Base-by-base conservation (phyloP, 1,140 invertebrate species). In the Mesaphorura yosii region DNA sequence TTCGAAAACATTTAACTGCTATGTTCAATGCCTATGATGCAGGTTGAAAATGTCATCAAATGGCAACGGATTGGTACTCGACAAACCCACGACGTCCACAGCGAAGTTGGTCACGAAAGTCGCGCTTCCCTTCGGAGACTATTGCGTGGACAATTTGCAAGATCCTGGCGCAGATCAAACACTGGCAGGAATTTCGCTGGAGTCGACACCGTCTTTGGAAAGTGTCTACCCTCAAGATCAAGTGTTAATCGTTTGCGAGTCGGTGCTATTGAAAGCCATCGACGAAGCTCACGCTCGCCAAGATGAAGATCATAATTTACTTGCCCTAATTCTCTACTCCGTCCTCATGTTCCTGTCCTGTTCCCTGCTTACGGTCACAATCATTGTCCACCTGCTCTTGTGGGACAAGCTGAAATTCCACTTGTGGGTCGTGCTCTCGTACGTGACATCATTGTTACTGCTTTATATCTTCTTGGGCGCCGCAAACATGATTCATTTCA, bases 391-490 rank as follows among this genome's bases (percentile, higher is more conserved):
- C 38, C 17, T 40, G 6, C 27, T 59, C 1, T 26, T 59, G 12
- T 45, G 57, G 53, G 45, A 59, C 1, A 55, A 53, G 15, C 52
- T 55, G 45, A 59, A 51, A 25, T 48, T 50, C 3, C 48, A 50
- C 25, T 46, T 46, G 23, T 53, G 27, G 25, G 28, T 48, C 19
- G 46, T 48, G 4, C 19, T 26, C 6, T 53, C 38, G 12, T 34
- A 48, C 17, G 42, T 47, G 2, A 17, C 31, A 4, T 47, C 51
- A n/a, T 34, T 31, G 3, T 34, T 53, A 4, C 26, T 53, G 3
- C 34, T 39, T 6, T 17, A 51, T 20, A 6, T 51, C 20, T 17
- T 40, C 17, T 40, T 41, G 15, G 48, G 48, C 3, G 25, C 22
- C 41, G 20, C 38, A 15, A 41, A 51, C 20, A 51, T 40, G 12